Conservation (phyloP, 2,113 vertebrate genomes). For the Cyanocitta stelleri region DNA sequence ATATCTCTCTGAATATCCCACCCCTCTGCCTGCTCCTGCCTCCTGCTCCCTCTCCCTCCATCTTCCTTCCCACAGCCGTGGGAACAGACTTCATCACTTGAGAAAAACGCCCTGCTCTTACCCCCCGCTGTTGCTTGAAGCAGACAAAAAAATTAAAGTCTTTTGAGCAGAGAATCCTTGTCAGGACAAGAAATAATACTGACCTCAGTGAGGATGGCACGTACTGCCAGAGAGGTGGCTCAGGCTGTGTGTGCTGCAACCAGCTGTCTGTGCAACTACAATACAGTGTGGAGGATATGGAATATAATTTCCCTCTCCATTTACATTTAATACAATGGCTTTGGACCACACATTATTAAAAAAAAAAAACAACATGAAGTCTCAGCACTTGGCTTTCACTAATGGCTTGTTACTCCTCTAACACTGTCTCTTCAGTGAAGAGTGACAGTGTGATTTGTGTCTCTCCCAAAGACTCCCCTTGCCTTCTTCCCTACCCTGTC, state of each 20-base stretch:
- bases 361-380: background rate
- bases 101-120: slow-evolving; percentile 59
- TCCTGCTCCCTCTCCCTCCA: slow-evolving; percentile 2
- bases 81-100: slow-evolving; percentile 58
- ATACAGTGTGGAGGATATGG: slow-evolving; percentile 6
- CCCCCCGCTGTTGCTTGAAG: slow-evolving; percentile 48
- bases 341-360: slow-evolving; percentile 49
- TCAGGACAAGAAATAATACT: slow-evolving; percentile 53
- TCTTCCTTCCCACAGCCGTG: slow-evolving; percentile 41
- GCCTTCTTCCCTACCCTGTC: background rate
- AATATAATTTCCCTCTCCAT: slow-evolving; percentile 57
- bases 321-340: slow-evolving; percentile 52
- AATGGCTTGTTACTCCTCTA: slow-evolving; percentile 27
- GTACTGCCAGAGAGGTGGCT: background rate
- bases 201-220: slow-evolving; percentile 42
- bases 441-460: slow-evolving; percentile 29
- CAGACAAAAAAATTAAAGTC: slow-evolving; percentile 55
- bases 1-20: background rate
- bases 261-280: slow-evolving; percentile 16
- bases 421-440: slow-evolving; percentile 8
- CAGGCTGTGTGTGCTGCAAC: slow-evolving; percentile 12
- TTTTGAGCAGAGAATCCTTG: slow-evolving; percentile 58
- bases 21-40: background rate
- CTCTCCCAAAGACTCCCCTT: background rate
- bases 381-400: slow-evolving; percentile 31